Percentiles rank a stretch among this genome's conserved stretches.
phyloP scores from a whole-genome alignment of 1,140 invertebrate species.

The Drosophila paulistorum region DNA sequence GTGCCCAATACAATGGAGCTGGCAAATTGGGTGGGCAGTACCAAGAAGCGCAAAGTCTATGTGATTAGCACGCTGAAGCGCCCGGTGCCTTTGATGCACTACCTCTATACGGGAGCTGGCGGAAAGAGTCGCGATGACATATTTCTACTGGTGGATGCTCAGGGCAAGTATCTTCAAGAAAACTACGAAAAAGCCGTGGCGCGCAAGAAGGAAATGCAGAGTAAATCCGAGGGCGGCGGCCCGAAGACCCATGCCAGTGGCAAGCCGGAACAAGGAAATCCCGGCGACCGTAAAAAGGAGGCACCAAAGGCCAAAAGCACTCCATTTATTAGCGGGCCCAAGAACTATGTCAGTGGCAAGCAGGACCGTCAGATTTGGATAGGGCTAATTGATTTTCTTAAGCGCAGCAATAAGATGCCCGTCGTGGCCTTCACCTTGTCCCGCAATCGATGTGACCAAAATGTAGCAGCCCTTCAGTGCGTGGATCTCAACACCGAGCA shows the following conservation, averaged over 20 bases:
- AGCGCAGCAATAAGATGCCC: slow-evolving; percentile 92
- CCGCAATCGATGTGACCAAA: slow-evolving; percentile 91
- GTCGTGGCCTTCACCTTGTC: slow-evolving; percentile 98
- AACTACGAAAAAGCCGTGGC: slow-evolving; percentile 89
- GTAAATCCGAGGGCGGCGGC: slow-evolving; percentile 49
- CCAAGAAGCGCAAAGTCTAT: slow-evolving; percentile 96
- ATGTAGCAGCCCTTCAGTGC: slow-evolving; percentile 87
- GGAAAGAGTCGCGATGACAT: slow-evolving; percentile 92
- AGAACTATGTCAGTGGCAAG: slow-evolving; percentile 79
- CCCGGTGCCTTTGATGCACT: slow-evolving; percentile 98
- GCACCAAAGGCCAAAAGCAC: slow-evolving; percentile 64
- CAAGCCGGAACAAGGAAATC: slow-evolving; percentile 88
- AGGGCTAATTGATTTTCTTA: slow-evolving; percentile 91
- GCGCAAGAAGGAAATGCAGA: slow-evolving; percentile 85
- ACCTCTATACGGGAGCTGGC: slow-evolving; percentile 93
- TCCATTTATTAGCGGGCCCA: slow-evolving; percentile 24
- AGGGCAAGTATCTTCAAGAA: slow-evolving; percentile 87
- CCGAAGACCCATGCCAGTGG: slow-evolving; percentile 66
- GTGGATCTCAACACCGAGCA: slow-evolving; percentile 92
- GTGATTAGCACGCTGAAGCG: slow-evolving; percentile 97
- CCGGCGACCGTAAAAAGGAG: slow-evolving; percentile 87
- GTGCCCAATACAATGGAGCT: slow-evolving; percentile 98
- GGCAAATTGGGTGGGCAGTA: slow-evolving; percentile 98
- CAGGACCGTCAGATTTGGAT: slow-evolving; percentile 94
- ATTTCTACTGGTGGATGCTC: slow-evolving; percentile 92